A percentile compares a stretch with the other conserved stretches of the same genome.
These are phyloP conservation scores for Trichomycterus rosablanca DNA, from an alignment of 2,113 vertebrate genomes.

Conservation along the genomic window DNA sequence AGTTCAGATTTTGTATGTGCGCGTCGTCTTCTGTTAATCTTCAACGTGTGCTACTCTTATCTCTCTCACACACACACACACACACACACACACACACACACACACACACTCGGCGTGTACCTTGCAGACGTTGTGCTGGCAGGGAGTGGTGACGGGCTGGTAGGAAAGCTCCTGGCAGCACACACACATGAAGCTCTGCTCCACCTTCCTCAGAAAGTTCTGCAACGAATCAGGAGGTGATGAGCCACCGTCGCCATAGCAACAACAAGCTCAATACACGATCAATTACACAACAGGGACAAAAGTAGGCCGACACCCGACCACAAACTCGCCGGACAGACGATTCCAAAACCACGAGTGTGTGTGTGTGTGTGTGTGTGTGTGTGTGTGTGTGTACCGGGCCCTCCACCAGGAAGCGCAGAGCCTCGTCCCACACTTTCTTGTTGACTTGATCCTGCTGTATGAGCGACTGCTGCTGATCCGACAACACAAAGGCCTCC, in stretches of 20 bases:
- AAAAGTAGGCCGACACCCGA: too few species aligned
- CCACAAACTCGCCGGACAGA: too few species aligned
- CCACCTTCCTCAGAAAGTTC: slow-evolving; percentile 96
- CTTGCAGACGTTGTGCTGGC: slow-evolving; percentile 97
- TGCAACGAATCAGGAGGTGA: slow-evolving; percentile 48
- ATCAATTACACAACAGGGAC: too few species aligned
- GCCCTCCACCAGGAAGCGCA: slow-evolving; percentile 84
- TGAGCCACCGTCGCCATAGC: slow-evolving; percentile 11
- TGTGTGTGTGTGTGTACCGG: slow-evolving; percentile 66
- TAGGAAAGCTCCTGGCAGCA: slow-evolving; percentile 97
- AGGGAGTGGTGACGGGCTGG: slow-evolving; percentile 92
- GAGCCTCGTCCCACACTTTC: slow-evolving; percentile 95
- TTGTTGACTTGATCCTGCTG: slow-evolving; percentile 87
- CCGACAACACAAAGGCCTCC: slow-evolving; percentile 85
- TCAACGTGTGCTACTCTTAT: too few species aligned
- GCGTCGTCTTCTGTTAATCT: too few species aligned
- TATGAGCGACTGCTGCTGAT: slow-evolving; percentile 84
- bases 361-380: slow-evolving; percentile 6
- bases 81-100: background rate
- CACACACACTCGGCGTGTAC: too few species aligned
- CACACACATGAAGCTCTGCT: slow-evolving; percentile 97
- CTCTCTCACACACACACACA: background rate
- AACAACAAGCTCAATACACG: background rate
- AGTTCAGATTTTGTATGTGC: too few species aligned
- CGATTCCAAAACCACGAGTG: too few species aligned